phyloP scores from a whole-genome alignment of 2,797 vertebrate genomes.

The Anolis apletophallus region DNA sequence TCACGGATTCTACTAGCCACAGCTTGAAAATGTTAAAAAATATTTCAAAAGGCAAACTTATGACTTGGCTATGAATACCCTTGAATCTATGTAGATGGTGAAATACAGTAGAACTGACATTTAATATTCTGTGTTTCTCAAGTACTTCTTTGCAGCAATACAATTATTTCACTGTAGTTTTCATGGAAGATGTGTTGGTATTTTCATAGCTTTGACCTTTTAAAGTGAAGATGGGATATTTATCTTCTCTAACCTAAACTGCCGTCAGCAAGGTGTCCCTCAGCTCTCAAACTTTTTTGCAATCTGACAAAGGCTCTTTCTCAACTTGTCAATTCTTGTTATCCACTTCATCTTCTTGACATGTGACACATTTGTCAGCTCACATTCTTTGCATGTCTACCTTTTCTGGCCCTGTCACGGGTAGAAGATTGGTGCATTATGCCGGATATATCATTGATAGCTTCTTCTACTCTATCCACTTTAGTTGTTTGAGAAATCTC shows the following conservation, averaged over 20 bases:
- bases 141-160: constrained; percentile 20
- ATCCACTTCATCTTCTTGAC: constrained; percentile 50
- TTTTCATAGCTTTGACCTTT: constrained; percentile 50
- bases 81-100: neutral
- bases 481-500: neutral
- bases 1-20: no score
- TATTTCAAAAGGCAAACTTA: neutral
- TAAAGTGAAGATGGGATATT: constrained; percentile 44
- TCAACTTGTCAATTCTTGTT: constrained; percentile 46
- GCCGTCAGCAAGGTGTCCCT: constrained; percentile 44
- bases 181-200: constrained; percentile 35
- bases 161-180: constrained; percentile 39
- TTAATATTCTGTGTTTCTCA: constrained; percentile 24
- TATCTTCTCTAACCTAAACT: constrained; percentile 49
- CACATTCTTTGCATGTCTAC: constrained; percentile 35
- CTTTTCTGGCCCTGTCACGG: constrained; percentile 25
- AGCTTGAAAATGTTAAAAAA: no score
- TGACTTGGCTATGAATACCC: neutral
- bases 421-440: constrained; percentile 21
- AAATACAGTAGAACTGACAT: constrained; percentile 8
- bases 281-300: constrained; percentile 36
- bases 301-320: constrained; percentile 37
- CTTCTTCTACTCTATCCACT: neutral
- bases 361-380: constrained; percentile 47
- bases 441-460: neutral